Base-by-base conservation (phyloP, 2,888 invertebrate genomes). In the Drosophila falleni region DNA sequence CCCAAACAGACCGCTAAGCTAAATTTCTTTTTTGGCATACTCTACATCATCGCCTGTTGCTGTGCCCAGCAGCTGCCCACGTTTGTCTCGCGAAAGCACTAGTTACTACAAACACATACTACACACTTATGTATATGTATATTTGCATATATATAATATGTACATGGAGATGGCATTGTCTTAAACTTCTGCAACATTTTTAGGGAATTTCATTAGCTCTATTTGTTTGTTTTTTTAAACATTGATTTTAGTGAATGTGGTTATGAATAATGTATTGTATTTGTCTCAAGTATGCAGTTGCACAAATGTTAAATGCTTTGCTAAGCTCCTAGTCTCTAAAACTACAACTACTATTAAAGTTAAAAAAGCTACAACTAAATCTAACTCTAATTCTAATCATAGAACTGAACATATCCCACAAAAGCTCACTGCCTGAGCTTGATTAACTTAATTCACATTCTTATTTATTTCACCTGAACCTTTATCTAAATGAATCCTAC, bases 1-100 rank as follows among this genome's bases (percentile, higher is more conserved):
- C 98, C 98, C 2, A 95, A 96, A 85, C 95, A 96, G 93, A 97
- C 98, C 44, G 98, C 98, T 10, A 96, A 96, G 91, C 93, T 98
- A 44, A 98, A 98, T 93, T 95, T 98, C 89, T 96, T 96, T 92
- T 96, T 98, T 93, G 98, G 98, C 41, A 95, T 98, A 93, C 94
- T 98, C 66, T 98, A 98, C 92, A 96, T 98, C 81, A 93, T 97
- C 70, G 96, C 97, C 60, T 96, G 97, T 93, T 94, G 96, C 90
- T 95, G 95, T 93, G 95, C 95, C 69, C 93, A 94, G 70, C 93
- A 94, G 79, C 91, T 96, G 80, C 96, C 96, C 37, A 89, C 87
- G 9, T 90, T 92, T 71, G 89, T 83, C 41, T 88, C 81, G 74
- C 84, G 90, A 23, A 90, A 86, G 71, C 78, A 88, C 64, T 92